These are phyloP conservation scores for Ptychadena robeensis DNA, from an alignment of 2,797 vertebrate genomes.

Conservation along the genomic window DNA sequence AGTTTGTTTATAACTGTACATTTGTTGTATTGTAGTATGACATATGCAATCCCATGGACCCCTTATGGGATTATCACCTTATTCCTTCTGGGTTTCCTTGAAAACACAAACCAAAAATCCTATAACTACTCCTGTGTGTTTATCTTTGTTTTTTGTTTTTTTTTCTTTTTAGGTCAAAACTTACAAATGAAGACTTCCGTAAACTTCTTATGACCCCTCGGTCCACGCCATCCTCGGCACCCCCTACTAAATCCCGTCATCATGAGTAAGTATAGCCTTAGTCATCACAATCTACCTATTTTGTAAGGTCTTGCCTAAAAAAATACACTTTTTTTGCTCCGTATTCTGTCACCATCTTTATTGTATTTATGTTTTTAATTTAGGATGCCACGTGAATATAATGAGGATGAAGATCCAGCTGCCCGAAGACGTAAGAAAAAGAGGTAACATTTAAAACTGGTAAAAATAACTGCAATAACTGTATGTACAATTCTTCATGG, in stretches of 20 bases:
- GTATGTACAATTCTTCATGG: too few relatives aligned
- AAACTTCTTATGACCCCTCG: constrained; percentile 96
- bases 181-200: constrained; percentile 97
- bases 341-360: not conserved
- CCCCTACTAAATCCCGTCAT: constrained; percentile 91
- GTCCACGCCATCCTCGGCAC: constrained; percentile 78
- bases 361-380: constrained; percentile 12
- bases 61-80: too few relatives aligned
- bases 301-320: not conserved
- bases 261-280: constrained; percentile 88
- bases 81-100: too few relatives aligned
- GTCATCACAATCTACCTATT: not conserved
- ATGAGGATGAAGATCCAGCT: constrained; percentile 96
- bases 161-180: constrained; percentile 84
- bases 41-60: too few relatives aligned
- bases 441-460: constrained; percentile 78
- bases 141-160: not conserved
- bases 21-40: too few relatives aligned
- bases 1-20: too few relatives aligned
- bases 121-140: not conserved
- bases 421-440: constrained; percentile 97
- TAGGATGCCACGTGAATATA: constrained; percentile 98
- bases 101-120: too few relatives aligned
- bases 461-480: too few relatives aligned
- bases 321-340: not conserved